Conservation (phyloP, 30 jellyfish, hydroid and myxozoan species). For the Hydractinia symbiolongicarpus region DNA sequence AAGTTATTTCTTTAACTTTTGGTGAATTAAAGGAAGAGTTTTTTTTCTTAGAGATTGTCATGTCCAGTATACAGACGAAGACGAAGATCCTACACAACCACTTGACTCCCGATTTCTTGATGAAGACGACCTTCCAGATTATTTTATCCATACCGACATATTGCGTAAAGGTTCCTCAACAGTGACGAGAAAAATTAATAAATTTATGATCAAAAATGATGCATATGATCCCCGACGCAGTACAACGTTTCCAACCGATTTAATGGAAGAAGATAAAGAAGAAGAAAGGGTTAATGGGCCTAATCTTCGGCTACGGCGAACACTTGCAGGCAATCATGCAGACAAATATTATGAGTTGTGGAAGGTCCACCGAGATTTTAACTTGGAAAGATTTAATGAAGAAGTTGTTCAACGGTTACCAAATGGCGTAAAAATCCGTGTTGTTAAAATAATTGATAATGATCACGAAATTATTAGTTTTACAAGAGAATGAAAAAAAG, state of each 20-base stretch:
- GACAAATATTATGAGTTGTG: conserved; percentile 16
- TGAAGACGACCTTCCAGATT: too few species aligned
- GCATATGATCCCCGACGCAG: conserved; percentile 39
- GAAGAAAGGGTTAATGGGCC: conserved; percentile 16
- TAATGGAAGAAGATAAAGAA: conserved; percentile 26
- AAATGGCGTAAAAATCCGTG: conserved; percentile 5
- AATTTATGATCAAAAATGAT: conserved; percentile 24
- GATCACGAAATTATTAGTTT: conserved; percentile 7
- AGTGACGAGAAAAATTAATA: conserved; percentile 19
- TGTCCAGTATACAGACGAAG: too few species aligned
- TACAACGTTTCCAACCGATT: conserved; percentile 34
- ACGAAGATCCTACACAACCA: conserved; percentile 8
- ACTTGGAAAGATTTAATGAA: not conserved
- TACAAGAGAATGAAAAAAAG: not conserved
- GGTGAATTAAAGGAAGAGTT: too few species aligned
- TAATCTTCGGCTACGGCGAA: conserved; percentile 7
- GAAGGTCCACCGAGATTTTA: conserved; percentile 36
- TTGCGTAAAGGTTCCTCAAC: not conserved
- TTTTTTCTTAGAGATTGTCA: too few species aligned
- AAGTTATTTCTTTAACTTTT: too few species aligned
- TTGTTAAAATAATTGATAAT: conserved; percentile 17
- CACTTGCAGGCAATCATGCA: conserved; percentile 11
- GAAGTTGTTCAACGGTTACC: conserved; percentile 29
- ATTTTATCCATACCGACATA: conserved; percentile 17
- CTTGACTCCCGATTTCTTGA: too few species aligned